Conservation (phyloP, 2,888 invertebrate genomes). For the Hemaris fuciformis region DNA sequence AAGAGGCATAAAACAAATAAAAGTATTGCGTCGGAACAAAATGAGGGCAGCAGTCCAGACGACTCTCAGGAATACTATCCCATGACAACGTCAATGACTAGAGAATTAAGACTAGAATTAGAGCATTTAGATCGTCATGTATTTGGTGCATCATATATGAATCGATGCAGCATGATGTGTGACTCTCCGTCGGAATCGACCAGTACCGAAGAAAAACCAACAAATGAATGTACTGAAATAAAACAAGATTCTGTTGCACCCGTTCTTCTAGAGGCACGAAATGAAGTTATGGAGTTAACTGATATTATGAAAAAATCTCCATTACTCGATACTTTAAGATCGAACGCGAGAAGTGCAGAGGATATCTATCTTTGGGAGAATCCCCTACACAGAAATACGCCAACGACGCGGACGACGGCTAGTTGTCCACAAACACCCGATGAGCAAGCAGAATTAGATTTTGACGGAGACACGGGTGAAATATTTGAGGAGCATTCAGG, state of each 20-base stretch:
- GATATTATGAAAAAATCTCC: conserved; percentile 61
- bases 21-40: conserved; percentile 54
- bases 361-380: conserved; percentile 91
- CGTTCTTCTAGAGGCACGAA: conserved; percentile 43
- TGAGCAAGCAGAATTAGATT: conserved; percentile 87
- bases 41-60: conserved; percentile 87
- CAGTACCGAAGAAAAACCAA: conserved; percentile 66
- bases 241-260: conserved; percentile 45
- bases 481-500: conserved; percentile 85
- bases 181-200: conserved; percentile 73
- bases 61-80: conserved; percentile 92
- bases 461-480: conserved; percentile 82
- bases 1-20: conserved; percentile 50
- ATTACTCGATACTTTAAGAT: conserved; percentile 60
- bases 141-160: conserved; percentile 82
- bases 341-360: conserved; percentile 79
- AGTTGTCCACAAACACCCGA: conserved; percentile 85
- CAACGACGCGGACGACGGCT: conserved; percentile 65
- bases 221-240: conserved; percentile 44
- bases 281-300: conserved; percentile 42
- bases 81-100: conserved; percentile 93
- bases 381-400: conserved; percentile 84
- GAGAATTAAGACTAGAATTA: conserved; percentile 89
- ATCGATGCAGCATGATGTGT: conserved; percentile 61
- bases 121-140: conserved; percentile 93